Evolutionary conservation across 2,888 invertebrate genomes (phyloP).

Genomic region (Cerastis leucographa): DNA sequence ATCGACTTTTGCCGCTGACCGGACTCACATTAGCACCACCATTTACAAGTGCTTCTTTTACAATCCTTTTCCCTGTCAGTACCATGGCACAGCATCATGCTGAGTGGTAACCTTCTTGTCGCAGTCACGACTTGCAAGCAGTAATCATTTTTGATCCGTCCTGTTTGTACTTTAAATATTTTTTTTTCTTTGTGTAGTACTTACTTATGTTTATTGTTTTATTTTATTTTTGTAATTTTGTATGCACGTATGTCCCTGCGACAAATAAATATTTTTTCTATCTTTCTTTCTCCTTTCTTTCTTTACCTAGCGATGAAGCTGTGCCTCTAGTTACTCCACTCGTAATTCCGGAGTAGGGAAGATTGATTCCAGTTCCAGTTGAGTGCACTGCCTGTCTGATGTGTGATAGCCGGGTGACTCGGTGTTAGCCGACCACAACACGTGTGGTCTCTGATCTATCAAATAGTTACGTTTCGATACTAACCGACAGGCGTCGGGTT

Average conservation of each 20-base stretch:
- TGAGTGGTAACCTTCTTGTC: too few species aligned
- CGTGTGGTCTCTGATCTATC: constrained; percentile 81
- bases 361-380: constrained; percentile 24
- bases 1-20: not conserved
- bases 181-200: too few species aligned
- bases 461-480: constrained; percentile 71
- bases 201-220: too few species aligned
- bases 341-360: not conserved
- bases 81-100: too few species aligned
- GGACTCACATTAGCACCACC: not conserved
- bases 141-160: too few species aligned
- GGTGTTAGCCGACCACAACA: constrained; percentile 67
- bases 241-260: too few species aligned
- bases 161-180: too few species aligned
- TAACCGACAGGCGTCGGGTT: constrained; percentile 75
- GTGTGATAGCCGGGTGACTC: constrained; percentile 56
- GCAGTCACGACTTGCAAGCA: too few species aligned
- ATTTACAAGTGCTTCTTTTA: not conserved
- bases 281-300: too few species aligned
- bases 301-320: not conserved
- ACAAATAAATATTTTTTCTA: too few species aligned
- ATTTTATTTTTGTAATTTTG: too few species aligned
- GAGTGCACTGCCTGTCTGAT: constrained; percentile 37
- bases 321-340: not conserved
- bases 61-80: not conserved